Conservation (phyloP, 2,113 vertebrate species). For the Halcyon malimbica region DNA sequence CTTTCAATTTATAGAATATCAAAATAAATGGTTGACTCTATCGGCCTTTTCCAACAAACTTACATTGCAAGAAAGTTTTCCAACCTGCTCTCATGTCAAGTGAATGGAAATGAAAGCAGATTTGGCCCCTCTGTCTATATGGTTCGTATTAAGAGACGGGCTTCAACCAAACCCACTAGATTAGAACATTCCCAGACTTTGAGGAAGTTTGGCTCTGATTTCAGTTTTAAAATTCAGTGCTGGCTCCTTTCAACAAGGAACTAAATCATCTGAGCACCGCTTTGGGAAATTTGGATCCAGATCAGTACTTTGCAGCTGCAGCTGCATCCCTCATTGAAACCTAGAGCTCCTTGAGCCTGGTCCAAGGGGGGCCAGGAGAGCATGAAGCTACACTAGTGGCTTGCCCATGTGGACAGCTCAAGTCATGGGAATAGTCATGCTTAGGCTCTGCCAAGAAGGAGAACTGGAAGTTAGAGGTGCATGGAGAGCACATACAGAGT, state of each 20-base stretch:
- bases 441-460: neutral
- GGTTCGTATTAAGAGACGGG: slow-evolving; percentile 35
- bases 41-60: neutral
- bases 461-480: neutral
- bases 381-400: rapidly evolving
- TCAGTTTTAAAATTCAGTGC: slow-evolving; percentile 55
- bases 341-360: neutral
- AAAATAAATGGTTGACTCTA: neutral
- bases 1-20: neutral
- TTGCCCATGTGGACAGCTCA: neutral
- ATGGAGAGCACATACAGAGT: neutral
- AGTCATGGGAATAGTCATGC: neutral
- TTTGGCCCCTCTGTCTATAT: slow-evolving; percentile 26
- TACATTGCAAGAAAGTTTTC: neutral
- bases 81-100: slow-evolving; percentile 42
- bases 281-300: slow-evolving; percentile 62
- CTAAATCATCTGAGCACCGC: slow-evolving; percentile 51
- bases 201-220: slow-evolving; percentile 67
- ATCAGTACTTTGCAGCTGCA: slow-evolving; percentile 37
- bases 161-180: slow-evolving; percentile 54
- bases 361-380: neutral
- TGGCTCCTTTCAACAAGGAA: slow-evolving; percentile 44
- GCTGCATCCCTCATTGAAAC: slow-evolving; percentile 25
- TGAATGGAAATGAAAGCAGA: slow-evolving; percentile 38
- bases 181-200: slow-evolving; percentile 71